phyloP scores from a whole-genome alignment of 2,888 invertebrate species.

The Zootermopsis nevadensis region DNA sequence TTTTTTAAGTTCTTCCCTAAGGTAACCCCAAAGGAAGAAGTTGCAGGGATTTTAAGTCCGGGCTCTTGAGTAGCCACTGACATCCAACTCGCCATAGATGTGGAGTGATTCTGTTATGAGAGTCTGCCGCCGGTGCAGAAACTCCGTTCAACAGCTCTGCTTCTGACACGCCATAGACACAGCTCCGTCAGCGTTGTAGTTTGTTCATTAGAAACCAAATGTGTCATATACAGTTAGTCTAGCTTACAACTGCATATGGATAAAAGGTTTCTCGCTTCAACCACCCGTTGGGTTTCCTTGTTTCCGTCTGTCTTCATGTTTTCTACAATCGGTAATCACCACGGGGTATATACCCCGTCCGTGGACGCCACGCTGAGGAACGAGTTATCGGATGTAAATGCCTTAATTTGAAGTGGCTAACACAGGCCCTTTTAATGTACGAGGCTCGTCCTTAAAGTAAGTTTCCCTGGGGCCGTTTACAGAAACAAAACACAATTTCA shows the following conservation, averaged over 20 bases:
- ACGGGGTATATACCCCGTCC: neutral
- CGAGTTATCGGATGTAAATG: neutral
- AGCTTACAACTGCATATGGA: neutral
- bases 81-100: too few species aligned
- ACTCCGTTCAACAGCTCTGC: neutral
- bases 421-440: too few species aligned
- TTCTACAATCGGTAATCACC: neutral
- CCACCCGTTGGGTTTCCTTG: neutral
- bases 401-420: neutral
- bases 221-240: neutral
- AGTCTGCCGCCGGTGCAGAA: neutral
- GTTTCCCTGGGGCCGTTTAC: too few species aligned
- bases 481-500: too few species aligned
- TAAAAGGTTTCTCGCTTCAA: neutral
- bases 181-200: neutral
- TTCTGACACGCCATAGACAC: neutral
- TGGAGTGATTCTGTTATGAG: slow-evolving; percentile 27
- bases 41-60: too few species aligned
- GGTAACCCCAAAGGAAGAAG: too few species aligned
- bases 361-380: too few species aligned
- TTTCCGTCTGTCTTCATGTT: neutral
- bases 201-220: neutral
- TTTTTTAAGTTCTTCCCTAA: too few species aligned
- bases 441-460: too few species aligned
- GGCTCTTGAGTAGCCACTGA: too few species aligned